Percentiles rank a stretch among this genome's conserved stretches.
Conservation (phyloP, 1,140 invertebrate species). For the Calosoma granatense region DNA sequence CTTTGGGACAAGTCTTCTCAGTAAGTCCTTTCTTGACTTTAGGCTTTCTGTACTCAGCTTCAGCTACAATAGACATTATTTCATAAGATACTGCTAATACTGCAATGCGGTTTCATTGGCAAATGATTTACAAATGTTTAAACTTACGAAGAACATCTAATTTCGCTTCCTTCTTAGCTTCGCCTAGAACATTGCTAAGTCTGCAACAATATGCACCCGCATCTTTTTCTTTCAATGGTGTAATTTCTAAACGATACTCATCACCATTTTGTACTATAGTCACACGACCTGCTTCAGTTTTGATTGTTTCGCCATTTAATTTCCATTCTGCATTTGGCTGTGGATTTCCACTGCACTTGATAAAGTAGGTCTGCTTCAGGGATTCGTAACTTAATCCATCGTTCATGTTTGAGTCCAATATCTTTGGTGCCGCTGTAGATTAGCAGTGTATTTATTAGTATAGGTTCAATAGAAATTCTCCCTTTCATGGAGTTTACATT, state of each 20-base stretch:
- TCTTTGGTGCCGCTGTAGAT: slow-evolving; percentile 59
- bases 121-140: neutral
- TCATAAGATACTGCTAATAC: slow-evolving; percentile 4
- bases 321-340: slow-evolving; percentile 69
- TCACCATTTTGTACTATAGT: slow-evolving; percentile 59
- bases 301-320: slow-evolving; percentile 56
- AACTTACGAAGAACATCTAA: slow-evolving; percentile 60
- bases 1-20: slow-evolving; percentile 39
- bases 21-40: slow-evolving; percentile 48
- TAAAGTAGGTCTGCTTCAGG: slow-evolving; percentile 57
- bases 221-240: slow-evolving; percentile 56
- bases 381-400: slow-evolving; percentile 67
- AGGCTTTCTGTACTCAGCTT: slow-evolving; percentile 64
- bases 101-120: neutral
- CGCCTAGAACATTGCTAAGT: slow-evolving; percentile 65
- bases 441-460: neutral
- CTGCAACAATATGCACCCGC: slow-evolving; percentile 67
- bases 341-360: slow-evolving; percentile 60
- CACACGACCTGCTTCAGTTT: slow-evolving; percentile 43
- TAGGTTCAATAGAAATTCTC: too few species aligned
- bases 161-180: slow-evolving; percentile 55
- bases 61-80: slow-evolving; percentile 38
- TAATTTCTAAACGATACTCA: slow-evolving; percentile 58
- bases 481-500: too few species aligned
- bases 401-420: slow-evolving; percentile 58